These are phyloP conservation scores for Pitangus sulphuratus DNA, from an alignment of 2,797 vertebrate genomes.

Conservation along the genomic window DNA sequence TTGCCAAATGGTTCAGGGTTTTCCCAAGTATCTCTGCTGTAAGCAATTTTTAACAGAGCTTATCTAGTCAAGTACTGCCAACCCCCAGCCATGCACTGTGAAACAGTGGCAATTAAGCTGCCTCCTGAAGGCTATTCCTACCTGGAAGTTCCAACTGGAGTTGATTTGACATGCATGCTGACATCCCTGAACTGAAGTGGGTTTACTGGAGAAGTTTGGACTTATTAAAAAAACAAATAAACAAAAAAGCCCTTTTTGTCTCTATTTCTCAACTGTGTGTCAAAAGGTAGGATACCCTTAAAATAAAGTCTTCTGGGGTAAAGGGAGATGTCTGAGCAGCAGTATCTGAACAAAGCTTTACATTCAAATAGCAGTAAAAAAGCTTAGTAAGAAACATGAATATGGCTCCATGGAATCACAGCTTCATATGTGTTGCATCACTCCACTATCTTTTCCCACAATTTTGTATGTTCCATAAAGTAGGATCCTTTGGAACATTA, in stretches of 20 bases:
- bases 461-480: not conserved
- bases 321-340: not conserved
- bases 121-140: not conserved
- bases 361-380: not conserved
- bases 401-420: not conserved
- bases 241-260: not conserved
- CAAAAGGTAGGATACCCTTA: not conserved
- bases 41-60: not conserved
- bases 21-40: not conserved
- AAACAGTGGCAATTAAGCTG: not conserved
- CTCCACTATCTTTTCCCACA: not conserved
- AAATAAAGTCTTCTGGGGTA: not conserved
- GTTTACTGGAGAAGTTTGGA: not conserved
- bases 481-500: not conserved
- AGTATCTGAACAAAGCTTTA: not conserved
- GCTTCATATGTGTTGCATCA: not conserved
- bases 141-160: not conserved
- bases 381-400: not conserved
- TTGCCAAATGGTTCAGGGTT: not conserved
- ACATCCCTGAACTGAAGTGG: not conserved
- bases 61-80: not conserved
- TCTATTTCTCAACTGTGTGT: not conserved
- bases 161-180: not conserved
- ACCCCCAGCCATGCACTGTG: not conserved
- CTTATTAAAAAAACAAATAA: not conserved